Percentiles rank a stretch among this genome's conserved stretches.
Evolutionary conservation across 2,888 invertebrate species (phyloP).

Genomic region (Ophonus ardosiacus): DNA sequence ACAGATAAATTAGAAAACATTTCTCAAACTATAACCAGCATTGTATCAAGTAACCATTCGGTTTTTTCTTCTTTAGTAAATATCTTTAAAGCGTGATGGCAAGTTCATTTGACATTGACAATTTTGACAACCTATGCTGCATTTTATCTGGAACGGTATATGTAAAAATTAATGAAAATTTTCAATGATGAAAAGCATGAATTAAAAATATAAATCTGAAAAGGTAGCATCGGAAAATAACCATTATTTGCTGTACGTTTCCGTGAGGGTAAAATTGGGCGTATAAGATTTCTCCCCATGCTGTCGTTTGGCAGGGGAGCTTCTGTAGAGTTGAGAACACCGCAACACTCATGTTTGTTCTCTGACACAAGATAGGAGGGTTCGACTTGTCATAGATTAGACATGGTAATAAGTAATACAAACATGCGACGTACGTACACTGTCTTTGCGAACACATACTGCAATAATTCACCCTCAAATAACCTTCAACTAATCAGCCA

Average conservation of each 20-base stretch:
- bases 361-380: slow-evolving; percentile 52
- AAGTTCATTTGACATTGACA: no score
- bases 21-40: no score
- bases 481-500: slow-evolving; percentile 23
- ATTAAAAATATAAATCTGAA: no score
- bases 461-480: slow-evolving; percentile 39
- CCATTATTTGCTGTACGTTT: background rate
- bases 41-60: no score
- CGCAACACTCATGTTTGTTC: slow-evolving; percentile 48
- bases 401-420: slow-evolving; percentile 51
- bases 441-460: slow-evolving; percentile 29
- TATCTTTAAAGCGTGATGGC: no score
- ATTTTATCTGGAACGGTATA: no score
- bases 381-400: slow-evolving; percentile 49
- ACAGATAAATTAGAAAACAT: no score
- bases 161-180: no score
- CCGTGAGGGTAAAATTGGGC: background rate
- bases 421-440: slow-evolving; percentile 34
- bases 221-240: no score
- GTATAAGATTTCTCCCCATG: background rate
- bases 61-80: no score
- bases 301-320: background rate
- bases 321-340: slow-evolving; percentile 22
- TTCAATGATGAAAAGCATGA: no score
- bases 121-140: no score